Base-by-base conservation (phyloP, 2,113 vertebrate genomes). In the Trinectes maculatus region DNA sequence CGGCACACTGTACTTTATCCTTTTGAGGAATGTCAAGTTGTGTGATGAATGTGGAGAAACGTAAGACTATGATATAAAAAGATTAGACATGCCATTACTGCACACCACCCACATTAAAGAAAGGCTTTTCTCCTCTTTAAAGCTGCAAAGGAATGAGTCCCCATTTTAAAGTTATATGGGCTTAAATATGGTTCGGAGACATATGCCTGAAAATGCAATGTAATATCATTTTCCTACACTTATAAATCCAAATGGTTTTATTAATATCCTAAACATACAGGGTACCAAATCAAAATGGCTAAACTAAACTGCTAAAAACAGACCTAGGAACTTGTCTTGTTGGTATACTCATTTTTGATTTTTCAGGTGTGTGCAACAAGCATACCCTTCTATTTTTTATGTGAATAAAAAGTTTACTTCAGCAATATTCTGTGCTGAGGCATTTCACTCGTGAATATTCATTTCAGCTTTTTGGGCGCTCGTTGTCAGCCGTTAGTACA, bases 1-100 rank as follows among this genome's bases (percentile, higher is more conserved):
- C 49, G 53, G 53, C 53, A 28, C 52, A 34, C 55, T 51, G 54
- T 15, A 37, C 18, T 12, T 55, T 49, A 31, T 66, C 16, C 6
- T 36, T 54, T 58, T 34, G 18, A 49, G 43, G 33, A 3, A 26
- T 33, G 56, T 31, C 28, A 31, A 33, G 28, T 34, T 21, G 40
- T 53, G 47, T 18, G 6, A 43, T 34, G 40, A 57, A 37, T 49
- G 9, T 22, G n/a, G n/a, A n/a, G n/a, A n/a, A n/a, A n/a, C n/a
- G n/a, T n/a, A n/a, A n/a, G n/a, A n/a, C n/a, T n/a, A n/a, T n/a
- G n/a, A n/a, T n/a, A n/a, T n/a, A n/a, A n/a, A n/a, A n/a, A n/a
- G n/a, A n/a, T n/a, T n/a, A n/a, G n/a, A n/a, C n/a, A n/a, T n/a
- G n/a, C n/a, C n/a, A n/a, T n/a, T n/a, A n/a, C n/a, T n/a, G n/a